Conservation (phyloP, 2,888 invertebrate species). For the Acronicta psi region DNA sequence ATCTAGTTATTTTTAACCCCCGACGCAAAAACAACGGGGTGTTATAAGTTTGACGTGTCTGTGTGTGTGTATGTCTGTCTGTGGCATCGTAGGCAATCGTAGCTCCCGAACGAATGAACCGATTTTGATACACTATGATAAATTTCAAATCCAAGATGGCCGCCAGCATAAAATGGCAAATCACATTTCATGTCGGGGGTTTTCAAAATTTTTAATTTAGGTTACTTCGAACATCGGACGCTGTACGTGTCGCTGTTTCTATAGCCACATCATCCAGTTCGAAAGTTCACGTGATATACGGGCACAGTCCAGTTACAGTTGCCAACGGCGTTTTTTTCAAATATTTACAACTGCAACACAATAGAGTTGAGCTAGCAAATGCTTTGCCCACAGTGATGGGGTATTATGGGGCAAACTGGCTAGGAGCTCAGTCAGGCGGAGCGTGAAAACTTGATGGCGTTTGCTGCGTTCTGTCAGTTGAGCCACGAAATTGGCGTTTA, state of each 20-base stretch:
- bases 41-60: no score
- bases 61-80: no score
- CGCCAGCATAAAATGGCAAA: no score
- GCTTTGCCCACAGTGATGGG: slow-evolving; percentile 18
- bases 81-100: no score
- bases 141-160: no score
- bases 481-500: slow-evolving; percentile 64
- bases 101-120: no score
- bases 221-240: no score
- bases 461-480: slow-evolving; percentile 59
- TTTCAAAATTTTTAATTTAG: no score
- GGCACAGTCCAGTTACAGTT: slow-evolving; percentile 33
- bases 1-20: no score
- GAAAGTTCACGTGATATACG: slow-evolving; percentile 39
- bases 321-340: slow-evolving; percentile 64
- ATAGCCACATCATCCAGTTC: slow-evolving; percentile 28
- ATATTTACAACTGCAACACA: slow-evolving; percentile 72
- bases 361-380: slow-evolving; percentile 49
- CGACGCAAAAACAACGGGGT: no score
- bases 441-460: slow-evolving; percentile 72
- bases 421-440: slow-evolving; percentile 32
- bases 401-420: slow-evolving; percentile 9
- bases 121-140: no score
- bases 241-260: slow-evolving; percentile 7
- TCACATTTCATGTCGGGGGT: no score